A percentile compares a stretch with the other conserved stretches of the same genome.
phyloP scores from a whole-genome alignment of 37 sponge, comb jelly and placozoan genomes.

The Geodia barretti region DNA sequence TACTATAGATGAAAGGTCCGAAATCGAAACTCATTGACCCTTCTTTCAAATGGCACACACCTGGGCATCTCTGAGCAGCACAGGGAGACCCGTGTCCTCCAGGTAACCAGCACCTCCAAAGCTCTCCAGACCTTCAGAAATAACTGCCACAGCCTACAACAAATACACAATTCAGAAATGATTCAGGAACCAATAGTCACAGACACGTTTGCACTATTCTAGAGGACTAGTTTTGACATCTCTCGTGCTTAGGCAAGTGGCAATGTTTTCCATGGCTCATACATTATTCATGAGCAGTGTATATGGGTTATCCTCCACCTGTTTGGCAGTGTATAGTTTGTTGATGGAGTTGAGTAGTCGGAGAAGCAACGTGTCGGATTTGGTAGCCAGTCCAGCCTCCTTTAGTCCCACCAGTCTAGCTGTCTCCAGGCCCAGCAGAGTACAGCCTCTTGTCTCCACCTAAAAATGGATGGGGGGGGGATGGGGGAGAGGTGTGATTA shows the following conservation, averaged over 20 bases:
- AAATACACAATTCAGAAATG: no score
- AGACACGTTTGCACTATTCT: background rate
- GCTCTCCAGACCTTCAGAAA: constrained; percentile 91
- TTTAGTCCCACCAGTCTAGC: constrained; percentile 63
- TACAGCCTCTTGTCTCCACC: constrained; percentile 65
- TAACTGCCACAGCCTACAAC: constrained; percentile 63
- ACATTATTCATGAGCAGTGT: no score
- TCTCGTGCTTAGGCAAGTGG: no score
- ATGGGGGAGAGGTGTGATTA: background rate
- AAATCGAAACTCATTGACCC: no score
- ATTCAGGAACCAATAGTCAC: no score
- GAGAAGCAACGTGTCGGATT: constrained; percentile 40
- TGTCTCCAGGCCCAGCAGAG: constrained; percentile 56
- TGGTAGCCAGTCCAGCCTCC: constrained; percentile 50
- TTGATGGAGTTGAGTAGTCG: constrained; percentile 78
- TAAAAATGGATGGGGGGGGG: constrained; percentile 1
- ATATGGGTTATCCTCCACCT: no score
- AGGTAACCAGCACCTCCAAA: constrained; percentile 98
- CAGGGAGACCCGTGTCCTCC: constrained; percentile 96
- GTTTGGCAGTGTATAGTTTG: constrained; percentile 95
- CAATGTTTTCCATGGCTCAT: no score
- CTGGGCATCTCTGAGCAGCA: constrained; percentile 87
- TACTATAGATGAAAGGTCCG: no score
- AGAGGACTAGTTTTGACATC: background rate
- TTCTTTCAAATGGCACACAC: no score